Base-by-base conservation (phyloP, 2,113 vertebrate genomes). In the Platysteira castanea region DNA sequence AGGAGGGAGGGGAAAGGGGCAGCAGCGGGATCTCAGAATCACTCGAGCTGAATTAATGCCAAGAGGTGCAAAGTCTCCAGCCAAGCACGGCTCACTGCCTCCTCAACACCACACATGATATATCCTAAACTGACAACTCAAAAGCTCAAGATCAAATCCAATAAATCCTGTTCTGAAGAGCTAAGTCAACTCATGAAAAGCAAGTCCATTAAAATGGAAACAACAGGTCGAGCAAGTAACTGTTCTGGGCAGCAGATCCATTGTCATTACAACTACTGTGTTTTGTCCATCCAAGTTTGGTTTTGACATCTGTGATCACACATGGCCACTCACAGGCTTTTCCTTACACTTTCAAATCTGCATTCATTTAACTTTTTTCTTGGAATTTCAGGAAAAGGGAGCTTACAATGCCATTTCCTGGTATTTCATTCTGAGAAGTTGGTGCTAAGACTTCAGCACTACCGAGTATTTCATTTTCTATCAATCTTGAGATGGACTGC, bases 111-210 rank as follows among this genome's bases (percentile, higher is more conserved):
- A 74, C 5, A 1, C 9, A n/a, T 9, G 53, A 95, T 41, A 23
- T 42, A 46, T 54, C 53, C 80, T 65, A 52, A 77, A 84, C 60
- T 81, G 86, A 90, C 89, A 89, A 41, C 76, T 87, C 77, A 67
- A 94, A 93, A 93, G 77, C 81, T 94, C 93, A 84, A 76, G 37
- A 91, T 89, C 91, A 93, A 95, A 94, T 81, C 84, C 33, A 92
- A 89, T 82, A 93, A 77, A 91, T 69, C 26, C 74, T 79, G 5
- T 30, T 87, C 81, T 54, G 53, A 94, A 57, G 37, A 91, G 57
- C 22, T 53, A 64, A 82, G 61, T 71, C 80, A 87, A 30, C 57
- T 84, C 53, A 46, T 27, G 53, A 88, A 77, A 71, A 17, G 28
- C 15, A 26, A 26, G 44, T 61, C 28, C 26, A 68, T 44, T 75